Percentiles rank a stretch among this genome's conserved stretches.
phyloP scores from a whole-genome alignment of 2,888 invertebrate genomes.

The Disparrhopalites patrizii region DNA sequence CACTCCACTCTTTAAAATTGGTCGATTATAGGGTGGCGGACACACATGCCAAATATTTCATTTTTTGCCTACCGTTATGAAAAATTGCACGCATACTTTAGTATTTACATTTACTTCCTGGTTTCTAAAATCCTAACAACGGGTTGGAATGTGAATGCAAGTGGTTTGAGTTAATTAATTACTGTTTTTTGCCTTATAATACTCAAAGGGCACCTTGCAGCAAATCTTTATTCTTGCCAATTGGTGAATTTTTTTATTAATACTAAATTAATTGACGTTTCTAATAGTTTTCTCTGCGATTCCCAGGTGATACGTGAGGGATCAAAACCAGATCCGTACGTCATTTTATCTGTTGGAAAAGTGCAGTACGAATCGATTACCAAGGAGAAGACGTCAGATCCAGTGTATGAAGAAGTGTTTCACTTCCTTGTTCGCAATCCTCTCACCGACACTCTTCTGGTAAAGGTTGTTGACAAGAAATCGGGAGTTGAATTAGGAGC shows the following conservation, averaged over 20 bases:
- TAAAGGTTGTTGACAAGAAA: slow-evolving; percentile 61
- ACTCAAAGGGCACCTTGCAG: too few species aligned
- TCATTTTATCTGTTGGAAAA: slow-evolving; percentile 47
- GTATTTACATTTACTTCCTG: not conserved
- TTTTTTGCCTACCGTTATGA: not conserved
- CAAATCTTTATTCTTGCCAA: too few species aligned
- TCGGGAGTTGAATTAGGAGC: slow-evolving; percentile 42
- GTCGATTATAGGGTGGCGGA: slow-evolving; percentile 9
- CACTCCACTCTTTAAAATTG: not conserved
- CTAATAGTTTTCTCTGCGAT: not conserved
- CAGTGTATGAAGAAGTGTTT: slow-evolving; percentile 93
- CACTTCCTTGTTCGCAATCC: slow-evolving; percentile 89
- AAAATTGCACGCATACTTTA: slow-evolving; percentile 1
- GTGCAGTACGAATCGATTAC: slow-evolving; percentile 38
- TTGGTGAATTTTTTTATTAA: too few species aligned
- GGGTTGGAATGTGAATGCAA: slow-evolving; percentile 11
- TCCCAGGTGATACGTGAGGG: slow-evolving; percentile 27
- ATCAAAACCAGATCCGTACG: slow-evolving; percentile 46
- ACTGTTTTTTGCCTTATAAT: slow-evolving; percentile 1
- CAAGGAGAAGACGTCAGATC: slow-evolving; percentile 60
- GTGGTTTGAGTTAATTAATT: not conserved
- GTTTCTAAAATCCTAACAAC: not conserved
- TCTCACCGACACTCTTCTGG: slow-evolving; percentile 76
- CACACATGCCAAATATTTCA: slow-evolving; percentile 12
- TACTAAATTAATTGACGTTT: not conserved